phyloP scores from a whole-genome alignment of 2,888 invertebrate species.

The Tipula unca region DNA sequence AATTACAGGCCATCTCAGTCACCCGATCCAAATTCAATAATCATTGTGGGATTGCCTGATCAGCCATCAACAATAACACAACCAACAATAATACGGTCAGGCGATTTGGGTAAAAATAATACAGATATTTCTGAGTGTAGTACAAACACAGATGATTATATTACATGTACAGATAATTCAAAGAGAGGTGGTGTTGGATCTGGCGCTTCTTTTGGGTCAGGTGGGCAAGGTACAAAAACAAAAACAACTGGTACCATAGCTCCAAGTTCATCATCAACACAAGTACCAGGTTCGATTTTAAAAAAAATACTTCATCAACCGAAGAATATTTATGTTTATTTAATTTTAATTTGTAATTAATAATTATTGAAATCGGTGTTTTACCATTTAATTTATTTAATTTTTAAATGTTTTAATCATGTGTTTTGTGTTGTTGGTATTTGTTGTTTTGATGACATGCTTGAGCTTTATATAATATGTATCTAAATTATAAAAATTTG shows the following conservation, averaged over 20 bases:
- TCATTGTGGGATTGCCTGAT: slow-evolving; percentile 27
- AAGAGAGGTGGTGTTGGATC: slow-evolving; percentile 42
- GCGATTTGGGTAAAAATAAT: slow-evolving; percentile 60
- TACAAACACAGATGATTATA: slow-evolving; percentile 74
- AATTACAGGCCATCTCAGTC: slow-evolving; percentile 34
- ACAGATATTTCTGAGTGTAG: slow-evolving; percentile 84
- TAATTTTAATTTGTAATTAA: slow-evolving; percentile 20
- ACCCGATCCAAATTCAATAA: slow-evolving; percentile 30
- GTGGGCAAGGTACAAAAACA: slow-evolving; percentile 45
- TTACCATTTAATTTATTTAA: slow-evolving; percentile 20
- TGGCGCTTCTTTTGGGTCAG: slow-evolving; percentile 41
- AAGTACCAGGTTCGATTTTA: slow-evolving; percentile 42
- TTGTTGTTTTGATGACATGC: slow-evolving; percentile 39
- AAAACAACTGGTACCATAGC: slow-evolving; percentile 33
- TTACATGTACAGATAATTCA: slow-evolving; percentile 74
- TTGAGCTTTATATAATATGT: slow-evolving; percentile 27
- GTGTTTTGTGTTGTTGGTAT: slow-evolving; percentile 29
- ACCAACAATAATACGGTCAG: slow-evolving; percentile 51
- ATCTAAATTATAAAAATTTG: background rate
- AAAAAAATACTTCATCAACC: background rate
- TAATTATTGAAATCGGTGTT: background rate
- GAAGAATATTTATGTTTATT: slow-evolving; percentile 20
- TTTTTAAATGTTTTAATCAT: background rate
- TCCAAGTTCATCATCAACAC: slow-evolving; percentile 43
- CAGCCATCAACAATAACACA: slow-evolving; percentile 36